Percentiles rank a stretch among this genome's conserved stretches.
phyloP scores from a whole-genome alignment of 2,888 invertebrate genomes.

The Noctua janthina region DNA sequence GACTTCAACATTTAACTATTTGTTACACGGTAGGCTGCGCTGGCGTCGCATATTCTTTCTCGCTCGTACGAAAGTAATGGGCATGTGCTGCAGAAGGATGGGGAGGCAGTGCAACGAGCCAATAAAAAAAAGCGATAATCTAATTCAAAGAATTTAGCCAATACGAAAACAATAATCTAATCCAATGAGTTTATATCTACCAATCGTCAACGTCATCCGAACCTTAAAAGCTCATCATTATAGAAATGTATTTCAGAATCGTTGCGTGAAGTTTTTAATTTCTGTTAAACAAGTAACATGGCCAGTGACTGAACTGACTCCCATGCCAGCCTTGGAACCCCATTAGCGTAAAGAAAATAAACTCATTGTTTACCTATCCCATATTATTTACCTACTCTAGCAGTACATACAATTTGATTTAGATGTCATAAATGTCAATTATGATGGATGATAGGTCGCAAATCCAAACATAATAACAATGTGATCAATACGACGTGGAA shows the following conservation, averaged over 20 bases:
- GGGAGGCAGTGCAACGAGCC: too few species aligned
- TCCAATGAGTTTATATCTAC: too few species aligned
- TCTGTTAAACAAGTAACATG: too few species aligned
- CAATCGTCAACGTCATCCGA: not conserved
- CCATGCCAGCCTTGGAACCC: not conserved
- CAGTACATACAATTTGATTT: slow-evolving; percentile 17
- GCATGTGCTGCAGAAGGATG: too few species aligned
- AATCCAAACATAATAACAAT: slow-evolving; percentile 40
- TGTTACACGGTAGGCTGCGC: not conserved
- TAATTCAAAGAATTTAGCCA: too few species aligned
- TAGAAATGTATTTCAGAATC: not conserved
- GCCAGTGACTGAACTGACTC: not conserved
- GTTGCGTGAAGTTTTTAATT: too few species aligned
- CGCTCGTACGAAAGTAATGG: too few species aligned
- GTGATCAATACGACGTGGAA: slow-evolving; percentile 34
- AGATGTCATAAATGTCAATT: slow-evolving; percentile 9
- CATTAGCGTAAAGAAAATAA: not conserved
- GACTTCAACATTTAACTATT: not conserved
- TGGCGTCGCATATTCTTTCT: too few species aligned
- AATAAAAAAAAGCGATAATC: too few species aligned
- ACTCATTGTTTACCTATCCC: not conserved
- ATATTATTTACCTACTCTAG: not conserved
- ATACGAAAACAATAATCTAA: too few species aligned
- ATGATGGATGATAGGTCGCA: slow-evolving; percentile 21
- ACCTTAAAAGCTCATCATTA: too few species aligned